Base-by-base conservation (phyloP, 1,140 invertebrate species). In the Drosophila pectinifera region DNA sequence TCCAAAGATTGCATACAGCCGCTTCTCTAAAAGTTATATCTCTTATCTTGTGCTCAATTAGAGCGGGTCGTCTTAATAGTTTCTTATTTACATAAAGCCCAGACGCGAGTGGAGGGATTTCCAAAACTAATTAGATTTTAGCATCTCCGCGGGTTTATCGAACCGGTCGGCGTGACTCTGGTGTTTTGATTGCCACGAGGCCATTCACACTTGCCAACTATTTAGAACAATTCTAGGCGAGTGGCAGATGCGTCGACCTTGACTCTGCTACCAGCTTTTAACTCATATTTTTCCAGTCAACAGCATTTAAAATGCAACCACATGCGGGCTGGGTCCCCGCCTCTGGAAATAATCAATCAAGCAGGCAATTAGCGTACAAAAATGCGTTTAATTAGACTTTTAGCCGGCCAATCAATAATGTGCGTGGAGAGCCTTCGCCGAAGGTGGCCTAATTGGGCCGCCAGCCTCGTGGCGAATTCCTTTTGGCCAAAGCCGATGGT, bases 271-370 rank as follows among this genome's bases (percentile, higher is more conserved):
- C 43, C 38, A 79, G 75, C 74, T 79, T 18, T 36, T 39, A 38
- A n/a, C n/a, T 34, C 49, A 36, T 51, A 26, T 24, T 28, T 34
- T 18, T 26, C 18, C 7, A 22, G 11, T 67, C 55, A 51, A 20
- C 11, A 18, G 28, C 48, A 6, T 38, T 59, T 68, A 45, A 54
- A 76, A 34, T 82, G 69, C 59, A 81, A 67, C 38, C 36, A n/a
- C 34, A 88, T 82, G 78, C 78, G 83, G 82, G 82, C 39, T 42
- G 48, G 43, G 24, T 22, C 55, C 49, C 55, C 61, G 36, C 51
- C 54, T 62, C 59, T 83, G 62, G 36, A 43, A 58, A 65, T 82
- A 75, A 86, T 82, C 80, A 88, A 86, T 86, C 61, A 77, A 76
- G 43, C 59, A 16, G n/a, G 45, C 64, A 77, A 77, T 77, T 69